Conservation (phyloP, 2,797 vertebrate genomes). For the Acanthis flammea region DNA sequence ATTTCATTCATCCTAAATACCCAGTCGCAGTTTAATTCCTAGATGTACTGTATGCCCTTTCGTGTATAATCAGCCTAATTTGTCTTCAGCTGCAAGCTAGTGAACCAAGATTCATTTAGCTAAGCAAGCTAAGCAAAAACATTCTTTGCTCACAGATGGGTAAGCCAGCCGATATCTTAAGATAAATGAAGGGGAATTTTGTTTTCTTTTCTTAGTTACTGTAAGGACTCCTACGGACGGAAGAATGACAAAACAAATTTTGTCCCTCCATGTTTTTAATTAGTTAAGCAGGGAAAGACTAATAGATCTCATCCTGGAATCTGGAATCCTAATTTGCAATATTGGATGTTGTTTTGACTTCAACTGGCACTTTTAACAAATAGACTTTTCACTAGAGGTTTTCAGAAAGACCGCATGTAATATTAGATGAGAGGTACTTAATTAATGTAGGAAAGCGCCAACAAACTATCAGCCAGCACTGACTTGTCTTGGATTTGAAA, state of each 20-base stretch:
- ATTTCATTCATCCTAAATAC: constrained; percentile 49
- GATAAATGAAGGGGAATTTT: constrained; percentile 37
- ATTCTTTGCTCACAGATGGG: constrained; percentile 41
- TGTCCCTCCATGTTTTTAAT: constrained; percentile 33
- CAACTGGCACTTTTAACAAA: constrained; percentile 57
- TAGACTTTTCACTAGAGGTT: constrained; percentile 61
- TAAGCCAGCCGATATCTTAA: constrained; percentile 8
- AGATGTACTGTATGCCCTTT: constrained; percentile 46
- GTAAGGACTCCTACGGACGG: neutral
- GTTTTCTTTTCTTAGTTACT: constrained; percentile 37
- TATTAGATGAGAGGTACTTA: constrained; percentile 65
- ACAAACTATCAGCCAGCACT: constrained; percentile 58
- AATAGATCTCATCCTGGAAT: constrained; percentile 55
- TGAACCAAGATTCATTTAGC: constrained; percentile 43
- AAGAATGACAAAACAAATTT: constrained; percentile 42
- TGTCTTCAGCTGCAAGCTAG: constrained; percentile 56
- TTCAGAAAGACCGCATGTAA: constrained; percentile 35
- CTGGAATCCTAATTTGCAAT: constrained; percentile 58
- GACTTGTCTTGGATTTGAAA: constrained; percentile 65
- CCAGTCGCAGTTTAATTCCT: constrained; percentile 39
- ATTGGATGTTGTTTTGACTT: constrained; percentile 59
- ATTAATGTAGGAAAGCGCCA: constrained; percentile 53
- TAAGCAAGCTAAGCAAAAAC: constrained; percentile 53
- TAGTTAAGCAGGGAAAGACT: constrained; percentile 59
- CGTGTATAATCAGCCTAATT: constrained; percentile 41